phyloP scores from a whole-genome alignment of 2,113 vertebrate genomes.

The Potamarius usumacintae region DNA sequence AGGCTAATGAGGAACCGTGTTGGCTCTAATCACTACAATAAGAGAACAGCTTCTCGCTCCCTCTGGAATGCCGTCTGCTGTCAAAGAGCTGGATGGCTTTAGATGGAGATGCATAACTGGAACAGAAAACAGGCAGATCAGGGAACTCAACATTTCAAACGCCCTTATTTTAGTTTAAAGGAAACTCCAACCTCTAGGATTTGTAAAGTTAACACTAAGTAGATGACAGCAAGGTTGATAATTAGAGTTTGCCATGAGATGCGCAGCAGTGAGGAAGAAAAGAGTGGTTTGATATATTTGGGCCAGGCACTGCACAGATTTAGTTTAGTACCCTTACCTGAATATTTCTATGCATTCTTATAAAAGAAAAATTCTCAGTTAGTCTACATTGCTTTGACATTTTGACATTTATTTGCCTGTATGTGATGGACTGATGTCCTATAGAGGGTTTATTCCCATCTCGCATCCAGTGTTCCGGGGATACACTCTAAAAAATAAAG shows the following conservation, averaged over 20 bases:
- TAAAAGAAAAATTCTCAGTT: not conserved
- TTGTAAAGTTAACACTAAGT: constrained; percentile 25
- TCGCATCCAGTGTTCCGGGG: not conserved
- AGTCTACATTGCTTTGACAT: not conserved
- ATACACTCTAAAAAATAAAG: no score
- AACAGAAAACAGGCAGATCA: constrained; percentile 29
- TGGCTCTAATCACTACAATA: constrained; percentile 77
- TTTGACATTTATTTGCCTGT: not conserved
- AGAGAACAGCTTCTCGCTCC: constrained; percentile 46
- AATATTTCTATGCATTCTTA: not conserved
- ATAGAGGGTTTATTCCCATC: not conserved
- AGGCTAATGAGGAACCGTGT: constrained; percentile 86
- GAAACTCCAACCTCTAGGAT: constrained; percentile 34
- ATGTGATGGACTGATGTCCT: not conserved
- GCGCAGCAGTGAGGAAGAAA: not conserved
- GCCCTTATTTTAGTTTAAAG: constrained; percentile 45
- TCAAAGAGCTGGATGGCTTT: constrained; percentile 45
- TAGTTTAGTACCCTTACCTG: not conserved
- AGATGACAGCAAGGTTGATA: constrained; percentile 22
- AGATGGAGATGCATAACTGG: constrained; percentile 42
- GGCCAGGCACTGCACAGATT: not conserved
- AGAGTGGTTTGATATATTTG: not conserved
- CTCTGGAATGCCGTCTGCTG: constrained; percentile 46
- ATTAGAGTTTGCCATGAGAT: constrained; percentile 7
- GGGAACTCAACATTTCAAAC: constrained; percentile 23